Evolutionary conservation across 2,888 invertebrate genomes (phyloP).

Genomic region (Melanotus villosus): DNA sequence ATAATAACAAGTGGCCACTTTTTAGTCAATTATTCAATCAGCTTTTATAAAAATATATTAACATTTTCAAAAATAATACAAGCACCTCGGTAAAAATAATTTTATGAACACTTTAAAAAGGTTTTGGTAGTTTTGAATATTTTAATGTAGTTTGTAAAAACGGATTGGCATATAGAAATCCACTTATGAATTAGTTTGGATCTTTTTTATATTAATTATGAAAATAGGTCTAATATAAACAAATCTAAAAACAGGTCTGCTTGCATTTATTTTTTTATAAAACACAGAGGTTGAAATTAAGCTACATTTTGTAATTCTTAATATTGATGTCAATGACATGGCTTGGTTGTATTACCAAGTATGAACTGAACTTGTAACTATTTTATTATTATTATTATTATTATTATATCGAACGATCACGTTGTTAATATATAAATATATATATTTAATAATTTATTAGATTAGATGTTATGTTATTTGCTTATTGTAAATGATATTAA

Average conservation of each 20-base stretch:
- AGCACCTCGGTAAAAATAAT: background rate
- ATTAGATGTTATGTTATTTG: constrained; percentile 36
- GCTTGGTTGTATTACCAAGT: constrained; percentile 29
- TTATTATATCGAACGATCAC: constrained; percentile 14
- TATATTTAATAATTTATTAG: constrained; percentile 39
- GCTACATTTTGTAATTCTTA: constrained; percentile 4
- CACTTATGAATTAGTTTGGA: too few species aligned
- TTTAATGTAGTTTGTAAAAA: too few species aligned
- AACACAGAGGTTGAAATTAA: constrained; percentile 13
- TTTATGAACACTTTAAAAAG: too few species aligned
- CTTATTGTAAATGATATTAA: constrained; percentile 37
- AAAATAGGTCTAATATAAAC: background rate
- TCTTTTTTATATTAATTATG: background rate
- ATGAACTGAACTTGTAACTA: constrained; percentile 38
- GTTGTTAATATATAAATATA: constrained; percentile 37
- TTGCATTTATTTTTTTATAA: constrained; percentile 36
- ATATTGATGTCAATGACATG: constrained; percentile 19
- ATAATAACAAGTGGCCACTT: constrained; percentile 5
- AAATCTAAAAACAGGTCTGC: constrained; percentile 19
- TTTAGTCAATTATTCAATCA: constrained; percentile 11
- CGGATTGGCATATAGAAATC: too few species aligned
- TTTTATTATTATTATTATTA: constrained; percentile 38
- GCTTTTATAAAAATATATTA: background rate
- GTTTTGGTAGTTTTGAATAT: too few species aligned
- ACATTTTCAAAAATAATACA: background rate